Conservation (phyloP, 2,888 invertebrate species). For the Sialis lutaria region DNA sequence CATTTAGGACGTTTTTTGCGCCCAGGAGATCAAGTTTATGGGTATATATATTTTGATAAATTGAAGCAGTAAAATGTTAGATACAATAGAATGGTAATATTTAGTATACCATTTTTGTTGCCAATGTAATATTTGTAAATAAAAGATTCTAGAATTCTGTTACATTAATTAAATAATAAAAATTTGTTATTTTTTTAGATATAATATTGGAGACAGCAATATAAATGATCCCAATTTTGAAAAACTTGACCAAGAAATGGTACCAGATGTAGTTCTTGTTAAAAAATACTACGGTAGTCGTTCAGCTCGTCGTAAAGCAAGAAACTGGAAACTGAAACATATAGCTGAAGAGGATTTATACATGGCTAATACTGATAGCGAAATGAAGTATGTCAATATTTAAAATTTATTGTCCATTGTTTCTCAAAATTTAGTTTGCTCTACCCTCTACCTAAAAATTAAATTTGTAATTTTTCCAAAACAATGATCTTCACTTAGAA, state of each 20-base stretch:
- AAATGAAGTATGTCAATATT: constrained; percentile 31
- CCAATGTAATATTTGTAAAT: too few relatives aligned
- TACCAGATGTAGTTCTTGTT: constrained; percentile 89
- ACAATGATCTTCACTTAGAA: constrained; percentile 3
- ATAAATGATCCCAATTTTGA: constrained; percentile 83
- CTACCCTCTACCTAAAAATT: too few relatives aligned
- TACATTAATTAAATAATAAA: not conserved
- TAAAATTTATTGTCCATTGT: too few relatives aligned
- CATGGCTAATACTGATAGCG: constrained; percentile 38
- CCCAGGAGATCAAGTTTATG: constrained; percentile 83
- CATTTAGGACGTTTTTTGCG: constrained; percentile 89
- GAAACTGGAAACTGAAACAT: constrained; percentile 85
- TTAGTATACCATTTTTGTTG: too few relatives aligned
- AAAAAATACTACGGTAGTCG: constrained; percentile 77
- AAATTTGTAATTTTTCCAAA: constrained; percentile 2
- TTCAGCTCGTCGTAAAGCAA: constrained; percentile 47
- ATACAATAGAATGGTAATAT: too few relatives aligned
- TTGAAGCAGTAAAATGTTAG: not conserved
- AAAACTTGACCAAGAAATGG: constrained; percentile 41
- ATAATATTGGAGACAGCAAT: constrained; percentile 79
- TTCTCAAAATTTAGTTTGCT: too few relatives aligned
- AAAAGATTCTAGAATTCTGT: not conserved
- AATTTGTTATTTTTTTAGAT: constrained; percentile 32
- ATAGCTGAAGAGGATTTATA: constrained; percentile 51
- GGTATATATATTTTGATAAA: constrained; percentile 34